Percentiles rank a stretch among this genome's conserved stretches.
These are phyloP conservation scores for Caenorhabditis uteleia DNA, from an alignment of 2,888 invertebrate genomes.

Conservation along the genomic window DNA sequence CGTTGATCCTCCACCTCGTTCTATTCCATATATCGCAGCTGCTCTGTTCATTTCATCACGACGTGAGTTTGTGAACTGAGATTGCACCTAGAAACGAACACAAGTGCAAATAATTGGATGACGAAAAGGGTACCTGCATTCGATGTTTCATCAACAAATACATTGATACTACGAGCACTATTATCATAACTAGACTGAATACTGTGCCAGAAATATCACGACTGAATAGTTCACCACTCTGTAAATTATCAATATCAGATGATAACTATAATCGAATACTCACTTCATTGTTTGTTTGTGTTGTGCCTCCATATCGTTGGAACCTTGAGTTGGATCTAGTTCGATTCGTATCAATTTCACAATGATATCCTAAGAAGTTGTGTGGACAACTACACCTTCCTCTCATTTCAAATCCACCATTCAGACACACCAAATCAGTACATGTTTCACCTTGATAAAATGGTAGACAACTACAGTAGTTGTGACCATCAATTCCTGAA, in stretches of 20 bases:
- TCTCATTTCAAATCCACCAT: constrained; percentile 57
- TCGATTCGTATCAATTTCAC: constrained; percentile 65
- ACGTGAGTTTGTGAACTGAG: constrained; percentile 43
- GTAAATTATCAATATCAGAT: too few species aligned
- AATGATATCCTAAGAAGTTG: constrained; percentile 66
- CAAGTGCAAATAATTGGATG: too few species aligned
- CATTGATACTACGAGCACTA: constrained; percentile 66
- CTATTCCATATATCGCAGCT: constrained; percentile 40
- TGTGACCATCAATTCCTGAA: constrained; percentile 55
- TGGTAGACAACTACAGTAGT: constrained; percentile 65
- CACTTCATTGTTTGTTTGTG: constrained; percentile 18
- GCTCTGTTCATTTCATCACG: constrained; percentile 50
- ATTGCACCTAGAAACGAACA: too few species aligned
- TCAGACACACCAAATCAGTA: constrained; percentile 65
- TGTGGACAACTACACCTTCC: constrained; percentile 63
- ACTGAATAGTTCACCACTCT: constrained; percentile 63
- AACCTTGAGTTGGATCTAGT: constrained; percentile 55
- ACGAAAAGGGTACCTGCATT: constrained; percentile 62
- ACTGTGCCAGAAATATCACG: constrained; percentile 67
- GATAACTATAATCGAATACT: constrained; percentile 3
- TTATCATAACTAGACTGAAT: constrained; percentile 67
- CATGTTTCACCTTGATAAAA: constrained; percentile 68
- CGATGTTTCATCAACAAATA: constrained; percentile 68
- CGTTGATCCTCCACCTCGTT: constrained; percentile 13
- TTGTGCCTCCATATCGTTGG: constrained; percentile 57